Evolutionary conservation across 2,797 vertebrate genomes (phyloP).

Genomic region (Mormyrops boulengeri): DNA sequence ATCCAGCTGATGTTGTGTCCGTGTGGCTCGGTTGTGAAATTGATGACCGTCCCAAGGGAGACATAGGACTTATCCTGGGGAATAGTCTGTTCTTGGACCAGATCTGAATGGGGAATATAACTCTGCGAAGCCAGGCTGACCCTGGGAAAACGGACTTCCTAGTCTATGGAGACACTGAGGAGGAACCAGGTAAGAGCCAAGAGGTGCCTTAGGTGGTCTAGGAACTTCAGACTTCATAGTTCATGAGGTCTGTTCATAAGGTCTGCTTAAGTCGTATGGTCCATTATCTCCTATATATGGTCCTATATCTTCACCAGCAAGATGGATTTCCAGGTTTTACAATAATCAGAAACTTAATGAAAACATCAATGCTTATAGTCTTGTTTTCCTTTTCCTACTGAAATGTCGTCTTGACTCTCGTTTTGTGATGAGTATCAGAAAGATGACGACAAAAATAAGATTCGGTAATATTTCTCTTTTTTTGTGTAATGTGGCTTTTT

Average conservation of each 20-base stretch:
- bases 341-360: not conserved
- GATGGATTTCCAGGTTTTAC: not conserved
- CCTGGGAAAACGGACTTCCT: slow-evolving; percentile 53
- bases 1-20: not conserved
- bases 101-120: slow-evolving; percentile 61
- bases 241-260: not conserved
- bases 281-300: not conserved
- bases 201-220: not conserved
- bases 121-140: slow-evolving; percentile 55
- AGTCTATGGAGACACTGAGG: slow-evolving; percentile 49
- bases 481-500: slow-evolving; percentile 70
- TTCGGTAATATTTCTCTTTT: slow-evolving; percentile 41
- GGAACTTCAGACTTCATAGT: not conserved
- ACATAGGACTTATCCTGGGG: not conserved
- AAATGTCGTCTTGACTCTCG: slow-evolving; percentile 28
- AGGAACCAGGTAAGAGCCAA: slow-evolving; percentile 55
- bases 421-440: slow-evolving; percentile 42
- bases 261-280: not conserved
- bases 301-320: not conserved
- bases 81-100: not conserved
- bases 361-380: not conserved
- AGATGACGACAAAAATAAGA: slow-evolving; percentile 46
- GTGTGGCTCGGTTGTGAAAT: not conserved
- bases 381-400: slow-evolving; percentile 20
- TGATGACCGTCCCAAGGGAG: not conserved